phyloP scores from a whole-genome alignment of 2,113 vertebrate genomes.

The Brienomyrus brachyistius region DNA sequence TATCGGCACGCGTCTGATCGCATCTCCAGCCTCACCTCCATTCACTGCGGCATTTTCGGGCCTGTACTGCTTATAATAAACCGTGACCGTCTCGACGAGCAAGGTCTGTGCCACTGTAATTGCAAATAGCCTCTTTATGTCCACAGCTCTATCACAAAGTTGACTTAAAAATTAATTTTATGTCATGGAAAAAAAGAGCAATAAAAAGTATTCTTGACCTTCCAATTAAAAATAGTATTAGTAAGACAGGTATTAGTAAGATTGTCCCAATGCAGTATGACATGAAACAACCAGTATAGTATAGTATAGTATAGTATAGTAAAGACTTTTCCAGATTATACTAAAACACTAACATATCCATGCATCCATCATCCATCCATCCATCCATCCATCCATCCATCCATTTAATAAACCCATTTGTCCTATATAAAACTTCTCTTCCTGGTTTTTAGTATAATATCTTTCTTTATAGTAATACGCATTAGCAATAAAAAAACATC shows the following conservation, averaged over 20 bases:
- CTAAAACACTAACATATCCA: background rate
- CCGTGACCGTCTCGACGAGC: background rate
- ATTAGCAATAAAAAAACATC: background rate
- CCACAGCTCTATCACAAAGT: background rate
- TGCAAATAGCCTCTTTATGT: background rate
- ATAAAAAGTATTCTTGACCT: background rate
- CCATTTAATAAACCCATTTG: background rate
- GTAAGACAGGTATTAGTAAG: background rate
- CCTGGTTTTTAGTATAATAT: slow-evolving; percentile 26
- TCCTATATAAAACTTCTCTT: background rate
- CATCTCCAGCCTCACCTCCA: slow-evolving; percentile 4
- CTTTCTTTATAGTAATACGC: slow-evolving; percentile 19
- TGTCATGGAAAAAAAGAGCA: background rate
- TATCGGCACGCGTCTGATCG: background rate
- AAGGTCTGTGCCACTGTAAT: background rate
- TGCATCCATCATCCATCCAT: background rate
- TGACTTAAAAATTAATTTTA: background rate
- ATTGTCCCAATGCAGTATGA: background rate
- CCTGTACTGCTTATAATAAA: background rate
- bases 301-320: slow-evolving; percentile 16
- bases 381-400: background rate
- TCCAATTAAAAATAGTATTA: background rate
- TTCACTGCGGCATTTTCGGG: background rate
- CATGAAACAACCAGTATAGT: slow-evolving; percentile 8
- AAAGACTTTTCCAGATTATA: slow-evolving; percentile 13